Base-by-base conservation (phyloP, 2,888 invertebrate genomes). In the Lycaena phlaeas region DNA sequence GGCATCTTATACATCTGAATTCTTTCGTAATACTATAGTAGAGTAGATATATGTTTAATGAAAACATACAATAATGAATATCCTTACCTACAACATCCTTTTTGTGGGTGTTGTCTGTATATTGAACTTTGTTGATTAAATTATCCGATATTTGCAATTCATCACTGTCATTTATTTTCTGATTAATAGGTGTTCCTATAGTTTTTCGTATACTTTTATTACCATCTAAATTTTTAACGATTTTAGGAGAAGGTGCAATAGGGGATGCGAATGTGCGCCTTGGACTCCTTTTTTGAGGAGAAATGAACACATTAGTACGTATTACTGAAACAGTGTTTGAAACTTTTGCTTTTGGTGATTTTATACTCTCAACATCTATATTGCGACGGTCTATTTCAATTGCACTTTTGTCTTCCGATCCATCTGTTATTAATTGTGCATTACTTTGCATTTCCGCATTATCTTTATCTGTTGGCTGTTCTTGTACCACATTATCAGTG, bases 61-160 rank as follows among this genome's bases (percentile, higher is more conserved):
- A n/a, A n/a, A n/a, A n/a, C n/a, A n/a, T n/a, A n/a, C n/a, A n/a
- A n/a, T n/a, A n/a, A n/a, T n/a, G n/a, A n/a, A n/a, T n/a, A n/a
- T 30, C 30, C 14, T 30, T 30, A 30, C 30, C 15, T n/a, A n/a
- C n/a, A 15, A 76, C 73, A 59, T 72, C 64, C 31, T 53, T 48
- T 18, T 46, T 54, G 48, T 41, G 47, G 27, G 40, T 44, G 10
- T 38, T 42, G 25, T 36, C 47, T 15, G 51, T 44, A 43, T 56
- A 50, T 25, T 49, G 50, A 10, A 54, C 44, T 38, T 56, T 61
- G 43, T 46, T 52, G 11, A 56, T 42, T 42, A 43, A 52, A 36
- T 42, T 54, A 17, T 49, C 42, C 40, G 51, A 47, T 38, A 50
- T 50, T 41, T 55, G 49, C 14, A 52, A 45, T 18, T 51, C 55